Conservation (phyloP, 2,888 invertebrate genomes). For the Nasonovia ribisnigri region DNA sequence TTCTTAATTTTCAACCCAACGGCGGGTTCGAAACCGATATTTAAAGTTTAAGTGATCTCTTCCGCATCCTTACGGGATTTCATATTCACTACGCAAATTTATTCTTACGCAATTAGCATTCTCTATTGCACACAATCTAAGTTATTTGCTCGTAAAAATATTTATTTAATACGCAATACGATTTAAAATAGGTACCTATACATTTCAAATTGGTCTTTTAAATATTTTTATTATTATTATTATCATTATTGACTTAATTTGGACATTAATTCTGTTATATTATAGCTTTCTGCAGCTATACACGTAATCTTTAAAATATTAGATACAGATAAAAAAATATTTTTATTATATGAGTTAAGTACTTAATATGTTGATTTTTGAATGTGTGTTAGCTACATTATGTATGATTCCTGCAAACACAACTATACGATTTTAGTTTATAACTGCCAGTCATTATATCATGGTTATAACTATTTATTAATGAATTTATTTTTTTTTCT, state of each 20-base stretch:
- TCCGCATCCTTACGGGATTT: not conserved
- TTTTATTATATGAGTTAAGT: too few species aligned
- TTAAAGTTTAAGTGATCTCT: not conserved
- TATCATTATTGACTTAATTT: not conserved
- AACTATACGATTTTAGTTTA: not conserved
- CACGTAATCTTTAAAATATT: not conserved
- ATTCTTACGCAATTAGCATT: not conserved
- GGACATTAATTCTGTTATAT: not conserved
- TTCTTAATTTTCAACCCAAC: not conserved
- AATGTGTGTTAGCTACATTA: not conserved
- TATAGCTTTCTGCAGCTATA: not conserved
- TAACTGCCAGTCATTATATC: not conserved
- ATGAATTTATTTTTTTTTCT: conserved; percentile 71
- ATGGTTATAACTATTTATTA: not conserved
- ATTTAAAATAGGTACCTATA: too few species aligned
- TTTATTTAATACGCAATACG: too few species aligned
- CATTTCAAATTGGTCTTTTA: too few species aligned
- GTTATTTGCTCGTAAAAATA: not conserved
- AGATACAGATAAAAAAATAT: not conserved
- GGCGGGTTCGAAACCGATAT: not conserved
- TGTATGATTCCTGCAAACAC: not conserved
- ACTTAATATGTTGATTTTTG: not conserved
- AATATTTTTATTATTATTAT: not conserved
- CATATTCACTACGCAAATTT: not conserved
- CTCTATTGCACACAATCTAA: not conserved